Conservation (phyloP, 2,113 vertebrate species). For the Scartelaos histophorus region DNA sequence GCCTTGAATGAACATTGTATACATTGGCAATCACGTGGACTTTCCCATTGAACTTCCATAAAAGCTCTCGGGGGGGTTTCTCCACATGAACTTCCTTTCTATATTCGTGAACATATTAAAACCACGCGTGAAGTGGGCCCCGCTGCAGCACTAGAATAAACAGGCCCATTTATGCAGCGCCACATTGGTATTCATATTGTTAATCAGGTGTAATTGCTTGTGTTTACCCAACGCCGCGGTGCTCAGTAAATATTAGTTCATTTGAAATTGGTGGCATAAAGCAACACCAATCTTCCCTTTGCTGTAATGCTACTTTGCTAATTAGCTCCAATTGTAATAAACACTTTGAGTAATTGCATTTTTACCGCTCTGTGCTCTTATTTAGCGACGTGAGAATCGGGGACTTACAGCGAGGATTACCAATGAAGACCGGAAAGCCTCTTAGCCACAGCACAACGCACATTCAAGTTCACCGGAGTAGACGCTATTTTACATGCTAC, state of each 20-base stretch:
- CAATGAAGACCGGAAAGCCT: slow-evolving; percentile 68
- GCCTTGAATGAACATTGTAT: too few species aligned
- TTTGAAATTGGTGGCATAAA: slow-evolving; percentile 14
- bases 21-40: background rate
- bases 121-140: background rate
- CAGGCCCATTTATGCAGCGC: background rate
- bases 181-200: slow-evolving; percentile 13
- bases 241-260: slow-evolving; percentile 40
- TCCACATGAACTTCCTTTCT: background rate
- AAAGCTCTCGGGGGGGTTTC: background rate
- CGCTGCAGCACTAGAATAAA: background rate
- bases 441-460: slow-evolving; percentile 59
- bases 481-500: slow-evolving; percentile 16
- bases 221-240: slow-evolving; percentile 17
- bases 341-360: slow-evolving; percentile 68
- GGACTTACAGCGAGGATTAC: slow-evolving; percentile 68
- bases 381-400: slow-evolving; percentile 41
- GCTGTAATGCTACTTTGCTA: slow-evolving; percentile 48
- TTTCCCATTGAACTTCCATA: background rate
- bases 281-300: slow-evolving; percentile 26
- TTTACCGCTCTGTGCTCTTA: slow-evolving; percentile 36
- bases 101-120: background rate
- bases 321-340: slow-evolving; percentile 63
- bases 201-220: slow-evolving; percentile 30
- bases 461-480: slow-evolving; percentile 21